Base-by-base conservation (phyloP, 2,888 invertebrate genomes). In the Amiota mariae region DNA sequence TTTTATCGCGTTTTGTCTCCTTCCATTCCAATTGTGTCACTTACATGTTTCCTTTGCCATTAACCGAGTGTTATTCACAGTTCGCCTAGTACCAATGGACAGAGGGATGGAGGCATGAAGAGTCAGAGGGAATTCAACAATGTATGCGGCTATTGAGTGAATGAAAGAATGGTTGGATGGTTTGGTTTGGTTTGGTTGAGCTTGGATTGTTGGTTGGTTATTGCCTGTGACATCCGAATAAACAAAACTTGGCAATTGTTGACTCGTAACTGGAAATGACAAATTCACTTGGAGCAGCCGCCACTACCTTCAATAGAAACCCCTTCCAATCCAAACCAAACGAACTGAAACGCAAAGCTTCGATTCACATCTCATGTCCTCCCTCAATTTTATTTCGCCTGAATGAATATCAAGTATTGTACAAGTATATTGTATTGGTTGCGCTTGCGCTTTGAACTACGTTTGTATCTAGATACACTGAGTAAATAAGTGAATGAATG, bases 1-100 rank as follows among this genome's bases (percentile, higher is more conserved):
- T 13, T 8, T 59, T 10, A 15, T 18, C 24, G 13, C 82, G 74
- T 80, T 79, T 79, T 83, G 83, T 79, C 85, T 85, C 82, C 85
- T 82, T 84, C 83, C 85, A 84, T 85, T 82, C 80, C 86, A 82
- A 85, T 82, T 84, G 86, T 82, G 82, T 85, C 82, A 85, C 75
- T 82, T 85, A 82, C 82, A 82, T 80, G 86, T 84, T 82, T 80
- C 85, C 59, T 48, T 47, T 59, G 15, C 77, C 66, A 71, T 81
- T 73, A 76, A 70, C 75, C 75, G 67, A 64, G 67, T 64, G 68
- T 63, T 64, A 71, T 51, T n/a, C 54, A 54, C 63, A 57, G 36
- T 36, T 36, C 36, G 36, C 36, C 36, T 36, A 57, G 46, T 51
- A 67, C 46, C 49, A 51, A 70, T 46, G 13, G 18, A 59, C 18